phyloP scores from a whole-genome alignment of 2,888 invertebrate genomes.

The Neuroscelio doddi region DNA sequence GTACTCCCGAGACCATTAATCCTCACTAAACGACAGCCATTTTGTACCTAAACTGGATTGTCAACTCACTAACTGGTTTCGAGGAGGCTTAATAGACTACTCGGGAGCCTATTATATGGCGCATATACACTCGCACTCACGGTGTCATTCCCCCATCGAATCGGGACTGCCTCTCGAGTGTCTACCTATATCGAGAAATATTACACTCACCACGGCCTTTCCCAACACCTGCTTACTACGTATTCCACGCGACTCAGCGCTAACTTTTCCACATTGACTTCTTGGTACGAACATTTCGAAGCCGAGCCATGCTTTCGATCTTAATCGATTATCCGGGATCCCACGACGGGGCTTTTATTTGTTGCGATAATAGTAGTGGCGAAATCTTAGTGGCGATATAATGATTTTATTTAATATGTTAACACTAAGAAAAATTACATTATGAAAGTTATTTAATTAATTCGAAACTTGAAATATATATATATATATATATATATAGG shows the following conservation, averaged over 20 bases:
- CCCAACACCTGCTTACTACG: constrained; percentile 39
- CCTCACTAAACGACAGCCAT: constrained; percentile 72
- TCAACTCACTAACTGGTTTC: constrained; percentile 71
- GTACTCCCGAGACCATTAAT: constrained; percentile 70
- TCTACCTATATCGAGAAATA: constrained; percentile 39
- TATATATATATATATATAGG: no score
- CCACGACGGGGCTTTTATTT: constrained; percentile 1
- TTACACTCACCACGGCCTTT: constrained; percentile 22
- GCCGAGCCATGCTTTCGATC: constrained; percentile 7
- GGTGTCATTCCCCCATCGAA: constrained; percentile 59
- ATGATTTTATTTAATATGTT: no score
- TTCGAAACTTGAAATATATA: no score
- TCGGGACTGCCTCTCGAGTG: constrained; percentile 16
- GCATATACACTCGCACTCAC: constrained; percentile 57
- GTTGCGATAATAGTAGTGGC: background rate
- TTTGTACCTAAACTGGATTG: constrained; percentile 73
- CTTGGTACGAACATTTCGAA: background rate
- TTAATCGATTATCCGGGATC: constrained; percentile 18
- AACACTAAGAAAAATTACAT: no score
- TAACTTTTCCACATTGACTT: constrained; percentile 22
- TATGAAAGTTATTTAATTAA: no score
- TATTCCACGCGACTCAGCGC: constrained; percentile 37
- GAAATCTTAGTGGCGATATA: no score
- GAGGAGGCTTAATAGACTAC: constrained; percentile 71
- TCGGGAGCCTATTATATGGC: constrained; percentile 67